Percentiles rank a stretch among this genome's conserved stretches.
Evolutionary conservation across 2,797 vertebrate species (phyloP).

Genomic region (Geotrypetes seraphini): DNA sequence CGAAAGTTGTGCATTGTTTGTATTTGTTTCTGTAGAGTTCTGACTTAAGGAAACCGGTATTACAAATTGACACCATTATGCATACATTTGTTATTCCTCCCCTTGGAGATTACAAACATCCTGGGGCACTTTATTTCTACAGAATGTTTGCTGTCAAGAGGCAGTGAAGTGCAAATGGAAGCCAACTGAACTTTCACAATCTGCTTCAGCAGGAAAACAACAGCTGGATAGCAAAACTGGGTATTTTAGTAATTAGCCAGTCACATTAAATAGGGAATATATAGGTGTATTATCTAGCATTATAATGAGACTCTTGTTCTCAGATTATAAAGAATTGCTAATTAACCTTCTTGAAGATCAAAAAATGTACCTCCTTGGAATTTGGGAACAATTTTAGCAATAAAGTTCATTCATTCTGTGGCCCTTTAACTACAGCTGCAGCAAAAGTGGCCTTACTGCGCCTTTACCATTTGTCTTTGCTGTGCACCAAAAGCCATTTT

Average conservation of each 20-base stretch:
- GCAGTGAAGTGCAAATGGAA: conserved; percentile 45
- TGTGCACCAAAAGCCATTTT: too few relatives aligned
- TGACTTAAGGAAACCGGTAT: conserved; percentile 4
- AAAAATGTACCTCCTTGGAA: conserved; percentile 9
- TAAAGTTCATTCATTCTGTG: too few relatives aligned
- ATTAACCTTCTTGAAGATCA: conserved; percentile 25
- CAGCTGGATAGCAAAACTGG: conserved; percentile 32
- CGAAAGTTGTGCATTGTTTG: too few relatives aligned
- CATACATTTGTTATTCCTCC: conserved; percentile 20
- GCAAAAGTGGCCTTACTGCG: too few relatives aligned
- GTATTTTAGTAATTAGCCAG: conserved; percentile 41
- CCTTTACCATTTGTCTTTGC: too few relatives aligned
- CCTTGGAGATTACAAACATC: conserved; percentile 29
- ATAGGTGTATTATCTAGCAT: conserved; percentile 16
- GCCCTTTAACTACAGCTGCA: too few relatives aligned
- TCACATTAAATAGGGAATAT: conserved; percentile 20
- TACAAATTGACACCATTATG: conserved; percentile 19
- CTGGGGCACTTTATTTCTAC: conserved; percentile 31
- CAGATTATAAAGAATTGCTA: conserved; percentile 13
- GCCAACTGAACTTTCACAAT: conserved; percentile 32
- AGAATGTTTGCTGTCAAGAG: conserved; percentile 34
- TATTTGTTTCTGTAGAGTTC: conserved; percentile 1
- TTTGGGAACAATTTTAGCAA: too few relatives aligned
- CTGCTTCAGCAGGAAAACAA: conserved; percentile 42
- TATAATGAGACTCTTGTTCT: conserved; percentile 21